Evolutionary conservation across 2,797 vertebrate genomes (phyloP).

Genomic region (Pseudomugil tenellus): DNA sequence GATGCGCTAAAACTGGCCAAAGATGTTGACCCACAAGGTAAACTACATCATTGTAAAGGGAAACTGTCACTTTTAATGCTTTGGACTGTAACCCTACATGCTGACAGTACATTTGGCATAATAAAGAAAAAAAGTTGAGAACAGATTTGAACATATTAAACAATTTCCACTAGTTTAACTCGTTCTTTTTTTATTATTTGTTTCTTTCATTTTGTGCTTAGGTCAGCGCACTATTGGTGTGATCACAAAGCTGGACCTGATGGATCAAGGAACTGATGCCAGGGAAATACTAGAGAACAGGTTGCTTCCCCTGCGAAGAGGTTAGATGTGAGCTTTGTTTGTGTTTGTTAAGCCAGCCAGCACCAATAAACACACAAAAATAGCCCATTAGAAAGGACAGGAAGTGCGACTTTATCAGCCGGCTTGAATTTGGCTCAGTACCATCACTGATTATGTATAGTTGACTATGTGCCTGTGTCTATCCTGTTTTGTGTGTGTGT

Average conservation of each 20-base stretch:
- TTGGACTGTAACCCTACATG: not conserved
- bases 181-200: not conserved
- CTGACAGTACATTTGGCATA: not conserved
- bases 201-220: conserved; percentile 45
- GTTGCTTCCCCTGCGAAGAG: conserved; percentile 91
- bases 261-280: conserved; percentile 94
- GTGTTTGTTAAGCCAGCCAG: conserved; percentile 4
- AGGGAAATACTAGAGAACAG: conserved; percentile 91
- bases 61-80: not conserved
- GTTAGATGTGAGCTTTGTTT: conserved; percentile 30
- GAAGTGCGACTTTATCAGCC: conserved; percentile 12
- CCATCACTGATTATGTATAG: not conserved
- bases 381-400: conserved; percentile 10
- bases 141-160: not conserved
- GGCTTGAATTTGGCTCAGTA: not conserved
- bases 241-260: conserved; percentile 94
- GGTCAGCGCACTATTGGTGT: conserved; percentile 93
- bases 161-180: not conserved
- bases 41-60: conserved; percentile 22
- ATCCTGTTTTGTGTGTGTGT: conserved; percentile 4
- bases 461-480: not conserved
- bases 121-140: not conserved
- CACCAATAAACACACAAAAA: conserved; percentile 6
- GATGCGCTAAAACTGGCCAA: conserved; percentile 90
- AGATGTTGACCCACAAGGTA: conserved; percentile 90